Base-by-base conservation (phyloP, 2,113 vertebrate genomes). In the Gobiocypris rarus region DNA sequence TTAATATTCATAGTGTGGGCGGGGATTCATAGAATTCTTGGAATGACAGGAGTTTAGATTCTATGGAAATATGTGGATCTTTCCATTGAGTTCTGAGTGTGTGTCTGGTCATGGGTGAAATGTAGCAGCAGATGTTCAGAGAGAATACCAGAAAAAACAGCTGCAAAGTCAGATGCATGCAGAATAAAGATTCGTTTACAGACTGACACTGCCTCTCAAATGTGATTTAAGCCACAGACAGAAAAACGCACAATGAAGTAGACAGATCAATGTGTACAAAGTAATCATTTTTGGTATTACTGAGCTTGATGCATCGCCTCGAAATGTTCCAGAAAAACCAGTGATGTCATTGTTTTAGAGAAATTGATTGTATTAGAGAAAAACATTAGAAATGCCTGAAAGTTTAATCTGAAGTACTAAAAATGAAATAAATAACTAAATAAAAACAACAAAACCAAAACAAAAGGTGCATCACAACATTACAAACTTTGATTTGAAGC, bases 51-150 rank as follows among this genome's bases (percentile, higher is more conserved):
- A 45, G 43, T 45, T 3, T 10, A 43, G 10, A 43, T 43, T 43
- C 43, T 45, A 10, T 45, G 43, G 43, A 45, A 45, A 45, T 45
- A 45, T 45, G 9, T 45, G 43, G 10, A 45, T 45, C 43, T 45
- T 45, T 45, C 43, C 8, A 10, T 45, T 45, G 43, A 45, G 43
- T 11, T 45, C 8, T 9, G 10, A 45, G 43, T 45, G 43, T 11
- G 43, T 3, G 43, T 61, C 24, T 61, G 58, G 67, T 41, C 9
- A 3, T 38, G 67, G 67, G 41, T 75, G 14, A 50, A 50, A 50
- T 75, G 24, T 52, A 22, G 73, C 48, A 54, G 48, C 73, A 65
- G 61, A 65, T 65, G 61, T 65, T 71, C 31, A 71, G 61, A 65
- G 61, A 65, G 15, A 34, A 54, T 38, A 31, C 11, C 41, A 67